A percentile compares a stretch with the other conserved stretches of the same genome.
Evolutionary conservation across 2,888 invertebrate genomes (phyloP).

Genomic region (Elaeidobius kamerunicus): DNA sequence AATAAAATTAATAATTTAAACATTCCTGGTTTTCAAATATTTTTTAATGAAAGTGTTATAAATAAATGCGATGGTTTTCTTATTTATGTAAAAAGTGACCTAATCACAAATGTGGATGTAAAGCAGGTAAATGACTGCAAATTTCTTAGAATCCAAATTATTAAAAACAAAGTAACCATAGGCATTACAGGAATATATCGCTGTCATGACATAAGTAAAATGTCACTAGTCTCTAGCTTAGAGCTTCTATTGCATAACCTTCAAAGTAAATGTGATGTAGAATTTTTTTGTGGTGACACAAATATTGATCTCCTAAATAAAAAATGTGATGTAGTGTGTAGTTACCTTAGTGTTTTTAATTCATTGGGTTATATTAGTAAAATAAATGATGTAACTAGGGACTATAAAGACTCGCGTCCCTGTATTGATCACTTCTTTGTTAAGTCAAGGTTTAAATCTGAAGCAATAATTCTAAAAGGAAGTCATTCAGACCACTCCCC

Average conservation of each 20-base stretch:
- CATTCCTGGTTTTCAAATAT: slow-evolving; percentile 1
- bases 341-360: neutral
- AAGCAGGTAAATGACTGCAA: neutral
- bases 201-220: neutral
- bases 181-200: neutral
- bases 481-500: neutral
- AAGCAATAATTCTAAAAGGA: neutral
- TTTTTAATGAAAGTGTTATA: neutral
- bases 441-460: neutral
- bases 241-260: neutral
- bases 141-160: slow-evolving; percentile 2
- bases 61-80: slow-evolving; percentile 1
- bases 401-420: neutral
- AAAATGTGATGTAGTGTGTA: neutral
- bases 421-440: neutral
- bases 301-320: neutral
- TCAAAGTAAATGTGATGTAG: neutral
- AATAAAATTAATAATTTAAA: neutral
- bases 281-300: neutral
- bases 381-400: neutral
- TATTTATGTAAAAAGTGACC: neutral
- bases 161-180: neutral
- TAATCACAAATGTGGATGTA: neutral
- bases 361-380: neutral
- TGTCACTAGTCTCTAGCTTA: neutral